These are phyloP conservation scores for Echinarachnius parma DNA, from an alignment of 53 echinoderm and acorn worm genomes.

Conservation along the genomic window DNA sequence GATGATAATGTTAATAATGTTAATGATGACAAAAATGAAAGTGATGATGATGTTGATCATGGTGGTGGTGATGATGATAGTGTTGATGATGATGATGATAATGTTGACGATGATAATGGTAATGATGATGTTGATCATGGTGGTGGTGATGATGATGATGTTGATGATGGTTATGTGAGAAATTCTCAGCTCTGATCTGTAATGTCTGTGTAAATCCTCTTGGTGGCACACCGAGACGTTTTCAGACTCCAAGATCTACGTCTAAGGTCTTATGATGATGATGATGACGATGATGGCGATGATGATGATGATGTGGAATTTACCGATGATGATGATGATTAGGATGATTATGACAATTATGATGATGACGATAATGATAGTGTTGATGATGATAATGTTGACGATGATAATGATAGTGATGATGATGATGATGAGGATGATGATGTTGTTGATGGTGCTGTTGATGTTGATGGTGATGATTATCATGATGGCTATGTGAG, in stretches of 20 bases:
- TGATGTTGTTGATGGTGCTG: neutral
- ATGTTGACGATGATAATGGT: neutral
- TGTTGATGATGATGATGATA: conserved; percentile 13
- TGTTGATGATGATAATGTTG: neutral
- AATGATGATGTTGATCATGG: neutral
- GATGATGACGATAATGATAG: neutral
- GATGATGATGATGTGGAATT: neutral
- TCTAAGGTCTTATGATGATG: too few species aligned
- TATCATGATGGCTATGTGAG: neutral
- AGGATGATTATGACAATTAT: neutral
- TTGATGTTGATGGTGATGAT: neutral
- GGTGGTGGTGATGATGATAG: neutral
- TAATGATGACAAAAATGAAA: conserved; percentile 2
- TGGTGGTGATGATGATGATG: neutral
- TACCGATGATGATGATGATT: neutral
- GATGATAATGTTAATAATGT: neutral
- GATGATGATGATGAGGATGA: neutral
- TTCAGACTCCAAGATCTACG: too few species aligned
- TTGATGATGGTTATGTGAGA: too few species aligned
- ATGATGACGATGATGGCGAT: neutral
- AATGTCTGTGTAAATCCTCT: too few species aligned
- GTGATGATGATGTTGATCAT: neutral
- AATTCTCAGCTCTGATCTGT: too few species aligned
- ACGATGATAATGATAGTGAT: neutral
- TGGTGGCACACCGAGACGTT: too few species aligned